Base-by-base conservation (phyloP, 53 echinoderm and acorn worm species). In the Antedon mediterranea region DNA sequence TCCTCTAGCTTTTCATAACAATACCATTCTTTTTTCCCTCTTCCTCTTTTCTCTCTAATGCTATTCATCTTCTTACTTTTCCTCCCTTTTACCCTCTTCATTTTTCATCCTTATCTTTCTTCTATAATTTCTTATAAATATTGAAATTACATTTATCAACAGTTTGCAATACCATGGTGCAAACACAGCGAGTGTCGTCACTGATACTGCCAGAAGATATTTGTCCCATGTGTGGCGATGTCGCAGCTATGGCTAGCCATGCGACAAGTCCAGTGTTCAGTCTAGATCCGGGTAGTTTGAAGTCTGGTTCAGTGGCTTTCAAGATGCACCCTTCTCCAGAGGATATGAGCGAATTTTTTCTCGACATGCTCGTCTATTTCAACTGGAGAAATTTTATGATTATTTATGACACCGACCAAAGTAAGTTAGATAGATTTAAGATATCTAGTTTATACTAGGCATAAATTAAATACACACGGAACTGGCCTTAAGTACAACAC, bases 281-380 rank as follows among this genome's bases (percentile, higher is more conserved):
- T 27, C 71, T 94, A 29, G 94, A 94, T 32, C 85, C 82, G 30
- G 94, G 91, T 29, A 79, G 84, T 33, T 91, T 83, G 29, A 84
- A 75, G 31, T 78, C 82, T 32, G 94, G 94, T 30, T 94, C 94
- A 31, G 41, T 83, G 32, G 94, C 94, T 81, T 94, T 94, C 78
- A 91, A 91, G 85, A 91, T 94, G 94, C 87, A 94, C 76, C 94
- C 94, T 0, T 94, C 94, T 0, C 89, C 94, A 4, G 87, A 85
- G 9, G 94, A 94, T 80, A 85, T 91, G 75, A 91, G 89, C 73
- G 18, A 72, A 13, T 91, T 94, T 73, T 94, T 81, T 82, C 85
- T 91, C n/a, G 94, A 91, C 32, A 85, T 94, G 32, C 85, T 94
- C 30, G 77, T 76, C 5, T 94, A 94, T 76, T 94, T 91, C 76